Evolutionary conservation across 2,888 invertebrate species (phyloP), one percentile per base, ranked within the genome.

Genomic region (Chrysolina haemoptera): DNA sequence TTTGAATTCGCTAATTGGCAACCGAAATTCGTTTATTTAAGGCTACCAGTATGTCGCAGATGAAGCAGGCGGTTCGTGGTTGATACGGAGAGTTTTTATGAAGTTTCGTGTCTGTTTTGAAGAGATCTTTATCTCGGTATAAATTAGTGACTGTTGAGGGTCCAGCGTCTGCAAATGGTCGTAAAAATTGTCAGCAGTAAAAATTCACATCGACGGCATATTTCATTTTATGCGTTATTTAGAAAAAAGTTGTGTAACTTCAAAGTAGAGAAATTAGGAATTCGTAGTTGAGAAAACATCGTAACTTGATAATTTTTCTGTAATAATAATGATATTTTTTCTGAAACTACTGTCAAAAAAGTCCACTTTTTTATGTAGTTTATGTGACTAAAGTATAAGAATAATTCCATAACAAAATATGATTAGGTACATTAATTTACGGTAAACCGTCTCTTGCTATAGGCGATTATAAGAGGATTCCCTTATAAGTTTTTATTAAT

Each of bases 1-100:
- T 72, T 73, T 75, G 72, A 74, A 72, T 70, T 68, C 67, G 76
- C 76, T 74, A 78, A 78, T 76, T 78, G 72, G 64, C 65, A 59
- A 59, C 73, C 68, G 66, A 68, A 73, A 76, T 71, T 68, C 67
- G 74, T 74, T 63, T 67, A 76, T 74, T 74, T 71, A 66, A 65
- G 43, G 66, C 67, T 75, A 77, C 78, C 75, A 74, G 76, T 73
- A 78, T 75, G 63, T 64, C 48, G 22, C 40, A 41, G 64, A 55
- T 50, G 53, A 66, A 62, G 66, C 12, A n/a, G 46, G 70, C 63
- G 68, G 62, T 53, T 62, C 18, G 55, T 70, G 65, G 53, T 59
- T 63, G 16, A 46, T 69, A 64, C 41, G 64, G 41, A 16, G 18
- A 22, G 59, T 65, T 43, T 35, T 70, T 65, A 68, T 68, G 62